Percentiles rank a stretch among this genome's conserved stretches.
Conservation (phyloP, 53 echinoderm and acorn worm species). For the Pentamera pediparva region DNA sequence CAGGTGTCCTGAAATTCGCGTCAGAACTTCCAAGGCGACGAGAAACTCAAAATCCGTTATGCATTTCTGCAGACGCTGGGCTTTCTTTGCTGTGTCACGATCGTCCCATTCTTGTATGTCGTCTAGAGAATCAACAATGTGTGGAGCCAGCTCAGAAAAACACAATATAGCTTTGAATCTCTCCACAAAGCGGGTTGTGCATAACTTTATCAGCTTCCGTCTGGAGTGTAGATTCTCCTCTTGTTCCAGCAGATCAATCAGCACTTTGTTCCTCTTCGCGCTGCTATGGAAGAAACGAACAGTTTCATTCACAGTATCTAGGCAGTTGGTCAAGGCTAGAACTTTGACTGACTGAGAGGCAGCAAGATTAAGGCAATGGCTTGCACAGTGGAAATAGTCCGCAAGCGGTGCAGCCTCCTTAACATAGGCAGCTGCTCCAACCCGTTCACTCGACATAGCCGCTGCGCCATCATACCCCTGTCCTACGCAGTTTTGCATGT, state of each 20-base stretch:
- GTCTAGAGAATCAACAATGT: too few species aligned
- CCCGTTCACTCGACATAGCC: too few species aligned
- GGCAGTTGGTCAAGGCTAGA: constrained; percentile 7
- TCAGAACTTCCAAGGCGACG: too few species aligned
- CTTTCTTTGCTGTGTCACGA: too few species aligned
- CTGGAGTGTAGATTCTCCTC: not conserved
- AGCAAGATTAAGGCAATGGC: constrained; percentile 8
- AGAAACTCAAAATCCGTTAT: too few species aligned
- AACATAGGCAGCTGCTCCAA: constrained; percentile 11
- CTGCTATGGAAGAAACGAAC: constrained; percentile 28
- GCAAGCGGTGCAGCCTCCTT: constrained; percentile 13
- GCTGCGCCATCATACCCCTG: too few species aligned
- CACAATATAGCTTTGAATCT: not conserved
- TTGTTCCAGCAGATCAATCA: not conserved
- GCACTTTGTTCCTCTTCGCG: constrained; percentile 1
- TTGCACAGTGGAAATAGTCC: constrained; percentile 30
- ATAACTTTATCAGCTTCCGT: not conserved
- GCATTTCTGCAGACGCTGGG: too few species aligned
- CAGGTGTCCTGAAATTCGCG: too few species aligned
- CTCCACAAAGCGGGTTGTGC: constrained; percentile 10
- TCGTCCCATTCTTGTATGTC: too few species aligned
- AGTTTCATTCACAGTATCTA: constrained; percentile 12
- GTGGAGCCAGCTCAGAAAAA: not conserved
- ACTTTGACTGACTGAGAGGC: constrained; percentile 10
- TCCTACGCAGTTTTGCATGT: constrained; percentile 2